These are phyloP conservation scores for Pammene fasciana DNA, from an alignment of 2,888 invertebrate species.

Conservation along the genomic window DNA sequence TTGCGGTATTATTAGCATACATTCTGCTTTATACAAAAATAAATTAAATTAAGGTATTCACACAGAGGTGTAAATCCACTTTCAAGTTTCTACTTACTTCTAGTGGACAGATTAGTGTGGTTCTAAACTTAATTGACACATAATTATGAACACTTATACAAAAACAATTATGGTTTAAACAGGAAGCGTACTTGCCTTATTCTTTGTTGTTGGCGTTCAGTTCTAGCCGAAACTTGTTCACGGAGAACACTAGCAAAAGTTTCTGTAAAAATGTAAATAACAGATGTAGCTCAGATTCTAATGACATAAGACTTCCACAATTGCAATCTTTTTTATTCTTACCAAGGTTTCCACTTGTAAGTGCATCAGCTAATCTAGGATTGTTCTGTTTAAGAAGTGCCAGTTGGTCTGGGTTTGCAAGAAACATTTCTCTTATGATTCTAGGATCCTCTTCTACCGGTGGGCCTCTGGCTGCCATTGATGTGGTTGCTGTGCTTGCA, in stretches of 20 bases:
- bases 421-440: slow-evolving; percentile 92
- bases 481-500: slow-evolving; percentile 60
- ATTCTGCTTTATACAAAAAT: slow-evolving; percentile 41
- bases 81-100: too few relatives aligned
- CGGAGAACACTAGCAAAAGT: slow-evolving; percentile 90
- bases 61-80: too few relatives aligned
- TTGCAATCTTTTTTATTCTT: slow-evolving; percentile 48
- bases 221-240: slow-evolving; percentile 92
- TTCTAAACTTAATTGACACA: too few relatives aligned
- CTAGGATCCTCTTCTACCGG: slow-evolving; percentile 91
- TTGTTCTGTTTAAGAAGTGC: slow-evolving; percentile 96
- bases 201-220: slow-evolving; percentile 92
- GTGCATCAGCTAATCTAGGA: slow-evolving; percentile 94
- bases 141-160: too few relatives aligned
- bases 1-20: too few relatives aligned
- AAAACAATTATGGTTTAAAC: neutral
- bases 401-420: slow-evolving; percentile 95
- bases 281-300: slow-evolving; percentile 13
- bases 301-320: neutral
- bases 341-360: slow-evolving; percentile 92
- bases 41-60: too few relatives aligned
- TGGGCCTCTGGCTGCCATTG: slow-evolving; percentile 67
- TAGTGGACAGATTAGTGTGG: too few relatives aligned
- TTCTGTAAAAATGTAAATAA: slow-evolving; percentile 78
- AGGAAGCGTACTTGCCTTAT: slow-evolving; percentile 67